Evolutionary conservation across 1,140 invertebrate genomes (phyloP).

Genomic region (Drosophila nigrodunni): DNA sequence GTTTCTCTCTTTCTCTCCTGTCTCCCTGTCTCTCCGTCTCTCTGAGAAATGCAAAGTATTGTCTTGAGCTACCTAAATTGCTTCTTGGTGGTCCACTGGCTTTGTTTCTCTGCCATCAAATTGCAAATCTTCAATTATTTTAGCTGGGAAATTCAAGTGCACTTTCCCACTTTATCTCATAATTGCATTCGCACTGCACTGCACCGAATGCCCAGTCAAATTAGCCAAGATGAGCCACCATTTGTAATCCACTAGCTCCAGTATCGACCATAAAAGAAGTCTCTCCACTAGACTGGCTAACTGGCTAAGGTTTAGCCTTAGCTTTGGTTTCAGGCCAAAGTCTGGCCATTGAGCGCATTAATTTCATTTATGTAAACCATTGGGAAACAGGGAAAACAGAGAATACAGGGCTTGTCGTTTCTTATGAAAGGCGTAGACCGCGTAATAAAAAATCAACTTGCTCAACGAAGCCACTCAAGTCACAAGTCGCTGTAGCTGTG

Average conservation of each 20-base stretch:
- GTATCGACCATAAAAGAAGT: constrained; percentile 1
- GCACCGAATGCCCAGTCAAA: constrained; percentile 62
- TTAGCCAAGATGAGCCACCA: constrained; percentile 57
- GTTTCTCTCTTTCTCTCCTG: constrained; percentile 46
- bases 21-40: constrained; percentile 20
- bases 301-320: background rate
- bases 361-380: constrained; percentile 80
- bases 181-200: constrained; percentile 59
- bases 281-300: constrained; percentile 1
- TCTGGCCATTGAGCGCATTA: constrained; percentile 53
- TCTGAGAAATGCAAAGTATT: constrained; percentile 61
- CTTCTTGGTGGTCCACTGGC: constrained; percentile 56
- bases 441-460: constrained; percentile 81
- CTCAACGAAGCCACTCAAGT: constrained; percentile 3
- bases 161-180: constrained; percentile 62
- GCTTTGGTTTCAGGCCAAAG: constrained; percentile 12
- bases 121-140: constrained; percentile 64
- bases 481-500: too few relatives aligned
- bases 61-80: constrained; percentile 44
- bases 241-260: constrained; percentile 60
- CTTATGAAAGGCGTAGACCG: constrained; percentile 76
- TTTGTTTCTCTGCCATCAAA: constrained; percentile 44
- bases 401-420: constrained; percentile 63
- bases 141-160: constrained; percentile 52
- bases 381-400: background rate